Conservation (phyloP, 2,797 vertebrate species). For the Danio aesculapii region DNA sequence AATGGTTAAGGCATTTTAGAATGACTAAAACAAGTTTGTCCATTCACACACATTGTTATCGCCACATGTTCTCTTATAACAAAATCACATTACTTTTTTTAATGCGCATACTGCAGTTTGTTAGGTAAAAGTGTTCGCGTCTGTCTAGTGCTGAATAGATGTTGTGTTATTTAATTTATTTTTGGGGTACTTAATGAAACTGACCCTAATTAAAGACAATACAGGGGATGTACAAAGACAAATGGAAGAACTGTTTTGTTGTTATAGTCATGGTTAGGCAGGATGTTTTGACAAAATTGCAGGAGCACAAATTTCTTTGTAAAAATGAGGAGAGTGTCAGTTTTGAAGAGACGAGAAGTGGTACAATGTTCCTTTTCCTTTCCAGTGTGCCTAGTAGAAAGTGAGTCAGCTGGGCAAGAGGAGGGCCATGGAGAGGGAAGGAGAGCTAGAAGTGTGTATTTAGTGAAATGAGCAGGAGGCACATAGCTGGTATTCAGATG, state of each 20-base stretch:
- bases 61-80: too few relatives aligned
- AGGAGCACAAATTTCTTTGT: neutral
- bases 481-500: too few relatives aligned
- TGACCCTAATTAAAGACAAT: neutral
- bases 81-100: too few relatives aligned
- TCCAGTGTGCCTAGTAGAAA: slow-evolving; percentile 65
- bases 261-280: neutral
- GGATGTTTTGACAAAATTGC: slow-evolving; percentile 18
- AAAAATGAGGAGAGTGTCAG: slow-evolving; percentile 52
- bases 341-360: slow-evolving; percentile 59
- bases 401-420: slow-evolving; percentile 68
- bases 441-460: neutral
- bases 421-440: slow-evolving; percentile 56
- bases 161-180: neutral
- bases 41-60: too few relatives aligned
- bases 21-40: too few relatives aligned
- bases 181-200: neutral
- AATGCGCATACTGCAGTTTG: too few relatives aligned
- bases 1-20: too few relatives aligned
- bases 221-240: neutral
- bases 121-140: too few relatives aligned
- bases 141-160: neutral
- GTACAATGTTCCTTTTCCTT: slow-evolving; percentile 16
- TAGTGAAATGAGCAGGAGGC: too few relatives aligned
- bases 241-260: neutral